Base-by-base conservation (phyloP, 2,113 vertebrate species). In the Xenopus laevis region DNA sequence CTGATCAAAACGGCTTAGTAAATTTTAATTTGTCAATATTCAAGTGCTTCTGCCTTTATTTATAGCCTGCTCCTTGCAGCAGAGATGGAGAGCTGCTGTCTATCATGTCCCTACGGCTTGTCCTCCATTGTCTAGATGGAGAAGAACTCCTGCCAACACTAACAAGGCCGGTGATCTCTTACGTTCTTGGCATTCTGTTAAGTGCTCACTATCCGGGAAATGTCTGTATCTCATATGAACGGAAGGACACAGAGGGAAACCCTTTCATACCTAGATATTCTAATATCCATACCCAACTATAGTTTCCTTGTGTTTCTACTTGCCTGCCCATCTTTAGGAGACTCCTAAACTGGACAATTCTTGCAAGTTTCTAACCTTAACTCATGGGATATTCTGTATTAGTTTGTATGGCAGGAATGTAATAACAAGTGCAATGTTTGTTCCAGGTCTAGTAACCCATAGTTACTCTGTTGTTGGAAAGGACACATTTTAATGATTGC, bases 11-110 rank as follows among this genome's bases (percentile, higher is more conserved):
- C 17, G 6, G 17, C 53, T 55, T 55, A 55, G 53, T 55, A 55
- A 55, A 55, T 55, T 55, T 55, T 16, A n/a, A 50, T 50, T 50
- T 55, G 53, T 55, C 53, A 55, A 55, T 55, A 55, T 55, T n/a
- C 17, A n/a, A n/a, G 53, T 55, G 53, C 15, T 55, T 16, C 53
- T 7, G 17, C 16, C 53, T 55, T 55, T 55, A n/a, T 55, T 55
- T 16, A 16, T 55, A 8, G 8, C 17, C 9, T n/a, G 17, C 53
- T 55, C 15, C 17, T 55, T 55, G 47, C 17, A 55, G 53, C 17
- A 7, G 9, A 55, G 53, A 55, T 16, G 53, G 17, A 55, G 15
- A 55, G 53, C 53, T n/a, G 17, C 15, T n/a, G 1, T 8, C 53
- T 9, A n/a, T 55, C 53, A 55, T n/a, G 16, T 55, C 15, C 15